These are phyloP conservation scores for Acipenser oxyrinchus DNA, from an alignment of 2,797 vertebrate genomes.

Conservation along the genomic window DNA sequence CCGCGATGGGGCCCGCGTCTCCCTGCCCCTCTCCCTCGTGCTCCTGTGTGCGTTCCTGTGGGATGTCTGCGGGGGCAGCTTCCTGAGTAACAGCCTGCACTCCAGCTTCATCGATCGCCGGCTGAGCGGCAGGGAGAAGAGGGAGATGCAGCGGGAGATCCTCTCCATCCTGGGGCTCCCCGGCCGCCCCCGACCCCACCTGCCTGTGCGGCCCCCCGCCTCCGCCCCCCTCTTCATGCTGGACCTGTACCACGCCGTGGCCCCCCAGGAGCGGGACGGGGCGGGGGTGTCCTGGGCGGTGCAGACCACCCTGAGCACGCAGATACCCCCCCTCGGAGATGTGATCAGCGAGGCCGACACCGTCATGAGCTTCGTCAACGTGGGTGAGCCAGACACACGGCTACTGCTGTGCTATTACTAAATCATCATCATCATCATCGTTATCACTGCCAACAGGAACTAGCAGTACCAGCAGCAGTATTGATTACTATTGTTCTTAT, in stretches of 20 bases:
- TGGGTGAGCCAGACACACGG: constrained; percentile 67
- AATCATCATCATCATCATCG: too few relatives aligned
- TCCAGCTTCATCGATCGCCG: constrained; percentile 64
- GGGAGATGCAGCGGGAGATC: constrained; percentile 90
- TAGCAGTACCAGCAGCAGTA: too few relatives aligned
- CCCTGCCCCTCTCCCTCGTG: constrained; percentile 41
- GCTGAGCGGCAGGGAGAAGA: constrained; percentile 76
- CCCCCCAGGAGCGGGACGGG: constrained; percentile 48
- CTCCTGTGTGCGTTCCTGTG: constrained; percentile 48
- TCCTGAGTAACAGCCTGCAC: constrained; percentile 47
- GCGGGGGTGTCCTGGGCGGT: constrained; percentile 47
- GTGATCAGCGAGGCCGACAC: constrained; percentile 82
- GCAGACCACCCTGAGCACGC: constrained; percentile 68
- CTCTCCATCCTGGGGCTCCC: constrained; percentile 81
- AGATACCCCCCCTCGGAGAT: constrained; percentile 62
- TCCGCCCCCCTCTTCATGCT: constrained; percentile 89
- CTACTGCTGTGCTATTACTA: too few relatives aligned
- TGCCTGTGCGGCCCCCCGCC: constrained; percentile 61
- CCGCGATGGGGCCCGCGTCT: constrained; percentile 3
- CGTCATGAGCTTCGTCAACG: constrained; percentile 92
- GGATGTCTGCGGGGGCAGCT: constrained; percentile 51
- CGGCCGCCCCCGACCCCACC: constrained; percentile 67
- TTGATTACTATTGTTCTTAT: too few relatives aligned
- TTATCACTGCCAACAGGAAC: too few relatives aligned
- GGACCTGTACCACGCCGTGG: constrained; percentile 86